phyloP scores from a whole-genome alignment of 92 coral and sea anemone genomes.

The Pocillopora meandrina region DNA sequence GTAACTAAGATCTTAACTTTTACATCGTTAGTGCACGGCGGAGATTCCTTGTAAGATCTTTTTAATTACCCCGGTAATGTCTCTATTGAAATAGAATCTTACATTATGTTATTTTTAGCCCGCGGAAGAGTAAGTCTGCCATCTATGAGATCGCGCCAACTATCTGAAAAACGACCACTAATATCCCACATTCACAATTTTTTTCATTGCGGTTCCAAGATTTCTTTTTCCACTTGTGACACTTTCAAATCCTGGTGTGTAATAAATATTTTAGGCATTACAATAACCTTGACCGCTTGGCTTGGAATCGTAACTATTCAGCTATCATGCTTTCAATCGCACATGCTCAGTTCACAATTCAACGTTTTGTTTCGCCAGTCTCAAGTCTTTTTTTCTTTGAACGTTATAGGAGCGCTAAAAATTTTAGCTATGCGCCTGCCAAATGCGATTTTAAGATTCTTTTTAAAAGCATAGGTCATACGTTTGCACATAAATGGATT shows the following conservation, averaged over 20 bases:
- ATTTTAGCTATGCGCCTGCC: not conserved
- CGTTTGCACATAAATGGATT: not conserved
- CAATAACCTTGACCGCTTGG: not conserved
- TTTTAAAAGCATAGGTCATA: not conserved
- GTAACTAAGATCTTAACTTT: not conserved
- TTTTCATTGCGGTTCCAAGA: not conserved
- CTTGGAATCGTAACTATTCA: not conserved
- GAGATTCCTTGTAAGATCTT: not conserved
- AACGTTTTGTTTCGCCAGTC: not conserved
- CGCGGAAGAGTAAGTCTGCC: not conserved
- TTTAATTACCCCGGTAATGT: not conserved
- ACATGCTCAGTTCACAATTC: not conserved
- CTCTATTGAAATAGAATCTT: not conserved
- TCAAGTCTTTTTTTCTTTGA: not conserved
- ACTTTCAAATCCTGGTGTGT: not conserved
- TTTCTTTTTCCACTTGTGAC: not conserved
- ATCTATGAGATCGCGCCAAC: not conserved
- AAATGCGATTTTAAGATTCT: not conserved
- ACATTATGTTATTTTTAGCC: slow-evolving; percentile 3
- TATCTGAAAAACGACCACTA: too few species aligned
- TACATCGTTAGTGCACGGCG: not conserved
- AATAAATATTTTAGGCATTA: not conserved
- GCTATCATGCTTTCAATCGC: not conserved
- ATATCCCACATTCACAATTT: not conserved
- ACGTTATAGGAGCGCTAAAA: not conserved